Evolutionary conservation across 2,113 vertebrate species (phyloP), one percentile per base, ranked within the genome.

Genomic region (Macrotis lagotis): DNA sequence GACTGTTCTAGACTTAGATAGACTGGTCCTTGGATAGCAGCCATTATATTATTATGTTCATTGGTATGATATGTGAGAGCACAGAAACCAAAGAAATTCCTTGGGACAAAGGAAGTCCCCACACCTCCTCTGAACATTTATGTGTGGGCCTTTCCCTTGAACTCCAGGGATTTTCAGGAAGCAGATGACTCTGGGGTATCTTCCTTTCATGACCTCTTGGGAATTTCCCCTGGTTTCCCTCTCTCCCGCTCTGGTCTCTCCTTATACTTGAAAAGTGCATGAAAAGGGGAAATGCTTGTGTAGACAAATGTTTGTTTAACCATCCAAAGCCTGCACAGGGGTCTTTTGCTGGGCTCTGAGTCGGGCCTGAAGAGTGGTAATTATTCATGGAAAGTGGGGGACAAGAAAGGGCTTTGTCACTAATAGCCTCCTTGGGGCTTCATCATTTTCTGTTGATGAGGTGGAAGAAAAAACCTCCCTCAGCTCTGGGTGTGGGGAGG

Each of bases 261-360:
- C 97, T 97, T 47, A 97, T 95, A 92, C 97, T 92, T 98, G 97
- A 96, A 97, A 97, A 97, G 97, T 97, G 98, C 98, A 98, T 98
- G 97, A 98, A 98, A 98, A 97, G 19, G 66, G 97, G 95, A 98
- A 98, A 98, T 97, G 96, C 98, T 95, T 97, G 97, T 96, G 96
- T 97, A 97, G 97, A 97, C 97, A 98, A 98, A 98, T 98, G 97
- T 98, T 98, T 98, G 98, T 97, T 98, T 98, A 98, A 96, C 97
- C 95, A 96, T 98, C 96, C 95, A 94, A 97, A 94, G 97, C 97
- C 98, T 95, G 91, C 97, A 94, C 95, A 97, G 97, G 66, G 16
- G 66, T 83, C 66, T 83, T 83, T n/a, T 44, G 66, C 66, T 44
- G 66, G 66, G n/a, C 93, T 96, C 97, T 66, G 95, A 94, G 94